These are phyloP conservation scores for Tridacna gigas DNA, from an alignment of 2,888 invertebrate species.

Conservation along the genomic window DNA sequence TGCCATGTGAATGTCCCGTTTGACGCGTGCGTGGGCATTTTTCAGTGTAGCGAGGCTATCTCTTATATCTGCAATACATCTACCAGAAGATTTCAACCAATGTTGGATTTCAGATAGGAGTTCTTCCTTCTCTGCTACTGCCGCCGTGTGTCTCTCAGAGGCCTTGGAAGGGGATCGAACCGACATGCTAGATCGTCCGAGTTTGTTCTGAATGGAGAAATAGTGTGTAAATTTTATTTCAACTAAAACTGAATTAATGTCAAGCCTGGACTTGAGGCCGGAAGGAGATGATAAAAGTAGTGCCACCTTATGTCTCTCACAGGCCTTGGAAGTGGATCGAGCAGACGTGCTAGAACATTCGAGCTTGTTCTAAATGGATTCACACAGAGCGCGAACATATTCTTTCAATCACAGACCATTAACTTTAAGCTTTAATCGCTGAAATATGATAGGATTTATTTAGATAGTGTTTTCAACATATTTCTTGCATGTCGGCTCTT, in stretches of 20 bases:
- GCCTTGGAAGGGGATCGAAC: constrained; percentile 19
- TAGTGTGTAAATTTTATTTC: not conserved
- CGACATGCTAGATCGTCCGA: constrained; percentile 37
- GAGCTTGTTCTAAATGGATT: too few species aligned
- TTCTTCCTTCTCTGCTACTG: constrained; percentile 40
- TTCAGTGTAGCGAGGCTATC: constrained; percentile 38
- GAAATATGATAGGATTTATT: too few species aligned
- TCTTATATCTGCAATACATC: constrained; percentile 43
- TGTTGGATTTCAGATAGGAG: constrained; percentile 54
- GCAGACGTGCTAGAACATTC: too few species aligned
- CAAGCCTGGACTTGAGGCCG: too few species aligned
- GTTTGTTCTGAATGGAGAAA: not conserved
- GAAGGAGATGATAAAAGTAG: too few species aligned
- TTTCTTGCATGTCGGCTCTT: too few species aligned
- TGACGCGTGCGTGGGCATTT: constrained; percentile 35
- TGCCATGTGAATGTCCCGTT: constrained; percentile 52
- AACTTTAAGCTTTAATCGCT: too few species aligned
- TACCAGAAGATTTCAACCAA: constrained; percentile 46
- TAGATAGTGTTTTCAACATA: too few species aligned
- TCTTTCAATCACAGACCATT: too few species aligned
- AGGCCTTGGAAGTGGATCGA: too few species aligned
- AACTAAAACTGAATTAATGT: not conserved
- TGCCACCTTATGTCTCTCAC: too few species aligned
- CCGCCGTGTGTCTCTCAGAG: constrained; percentile 36
- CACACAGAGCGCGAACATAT: too few species aligned